Conservation (phyloP, 2,797 vertebrate species). For the Petrocephalus schoutedeni region DNA sequence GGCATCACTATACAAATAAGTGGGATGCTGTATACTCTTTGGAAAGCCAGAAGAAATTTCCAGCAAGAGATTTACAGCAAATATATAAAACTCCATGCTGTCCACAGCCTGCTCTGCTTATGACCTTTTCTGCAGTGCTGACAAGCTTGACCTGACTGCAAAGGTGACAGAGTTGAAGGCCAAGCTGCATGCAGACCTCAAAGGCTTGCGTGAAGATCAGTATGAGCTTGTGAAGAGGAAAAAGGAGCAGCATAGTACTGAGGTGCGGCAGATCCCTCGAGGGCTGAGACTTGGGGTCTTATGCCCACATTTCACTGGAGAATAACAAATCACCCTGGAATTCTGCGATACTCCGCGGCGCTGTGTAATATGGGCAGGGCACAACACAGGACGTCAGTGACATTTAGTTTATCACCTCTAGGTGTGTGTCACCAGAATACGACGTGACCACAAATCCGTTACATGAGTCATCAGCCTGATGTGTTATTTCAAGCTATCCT, state of each 20-base stretch:
- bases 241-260: constrained; percentile 76
- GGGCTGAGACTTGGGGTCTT: background rate
- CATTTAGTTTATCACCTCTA: background rate
- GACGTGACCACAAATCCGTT: background rate
- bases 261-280: constrained; percentile 58
- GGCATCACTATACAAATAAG: background rate
- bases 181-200: constrained; percentile 73
- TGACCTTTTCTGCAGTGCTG: constrained; percentile 43
- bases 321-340: background rate
- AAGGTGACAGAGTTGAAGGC: constrained; percentile 67
- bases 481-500: background rate
- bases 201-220: constrained; percentile 66
- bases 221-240: constrained; percentile 67
- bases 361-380: background rate
- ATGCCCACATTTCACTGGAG: background rate
- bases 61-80: background rate
- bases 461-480: background rate
- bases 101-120: background rate
- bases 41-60: background rate
- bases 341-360: background rate
- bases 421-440: background rate
- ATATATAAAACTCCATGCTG: background rate
- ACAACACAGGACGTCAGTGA: background rate
- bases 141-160: constrained; percentile 42
- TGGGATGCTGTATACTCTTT: background rate